A percentile compares a stretch with the other conserved stretches of the same genome.
phyloP scores from a whole-genome alignment of 2,888 invertebrate species.

The Quadroppia sp. region DNA sequence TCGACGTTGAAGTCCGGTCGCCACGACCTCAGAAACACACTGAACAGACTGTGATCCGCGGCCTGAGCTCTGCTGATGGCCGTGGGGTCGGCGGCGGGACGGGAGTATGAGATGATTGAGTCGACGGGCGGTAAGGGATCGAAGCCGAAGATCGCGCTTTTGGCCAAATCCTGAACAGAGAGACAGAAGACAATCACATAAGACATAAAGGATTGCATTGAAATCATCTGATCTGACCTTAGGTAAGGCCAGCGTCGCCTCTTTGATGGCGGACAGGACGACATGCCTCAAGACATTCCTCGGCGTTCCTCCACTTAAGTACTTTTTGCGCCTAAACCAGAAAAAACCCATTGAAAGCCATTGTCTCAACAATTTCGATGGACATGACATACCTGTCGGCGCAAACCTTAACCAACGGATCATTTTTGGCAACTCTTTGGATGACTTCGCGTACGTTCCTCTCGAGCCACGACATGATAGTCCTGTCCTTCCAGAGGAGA shows the following conservation, averaged over 20 bases:
- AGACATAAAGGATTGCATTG: no score
- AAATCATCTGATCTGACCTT: constrained; percentile 55
- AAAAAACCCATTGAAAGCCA: background rate
- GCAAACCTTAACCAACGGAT: constrained; percentile 50
- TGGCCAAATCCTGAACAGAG: constrained; percentile 57
- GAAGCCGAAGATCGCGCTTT: constrained; percentile 65
- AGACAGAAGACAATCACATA: no score
- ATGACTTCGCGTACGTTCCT: constrained; percentile 64
- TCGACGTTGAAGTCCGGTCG: constrained; percentile 35
- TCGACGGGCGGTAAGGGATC: constrained; percentile 75
- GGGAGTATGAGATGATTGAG: constrained; percentile 65
- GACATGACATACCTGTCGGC: constrained; percentile 23
- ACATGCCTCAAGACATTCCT: constrained; percentile 66
- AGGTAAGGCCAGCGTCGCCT: constrained; percentile 60
- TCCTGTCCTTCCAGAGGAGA: constrained; percentile 73
- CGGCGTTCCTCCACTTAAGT: constrained; percentile 64
- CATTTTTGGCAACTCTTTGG: constrained; percentile 62
- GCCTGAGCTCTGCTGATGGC: constrained; percentile 49
- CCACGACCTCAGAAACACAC: constrained; percentile 35
- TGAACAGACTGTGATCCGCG: constrained; percentile 8
- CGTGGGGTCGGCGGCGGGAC: constrained; percentile 55
- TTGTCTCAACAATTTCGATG: no score
- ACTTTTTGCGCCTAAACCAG: constrained; percentile 55
- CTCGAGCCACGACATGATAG: constrained; percentile 71
- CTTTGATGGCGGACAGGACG: constrained; percentile 66